Evolutionary conservation across 2,113 vertebrate species (phyloP).

Genomic region (Plestiodon gilberti): DNA sequence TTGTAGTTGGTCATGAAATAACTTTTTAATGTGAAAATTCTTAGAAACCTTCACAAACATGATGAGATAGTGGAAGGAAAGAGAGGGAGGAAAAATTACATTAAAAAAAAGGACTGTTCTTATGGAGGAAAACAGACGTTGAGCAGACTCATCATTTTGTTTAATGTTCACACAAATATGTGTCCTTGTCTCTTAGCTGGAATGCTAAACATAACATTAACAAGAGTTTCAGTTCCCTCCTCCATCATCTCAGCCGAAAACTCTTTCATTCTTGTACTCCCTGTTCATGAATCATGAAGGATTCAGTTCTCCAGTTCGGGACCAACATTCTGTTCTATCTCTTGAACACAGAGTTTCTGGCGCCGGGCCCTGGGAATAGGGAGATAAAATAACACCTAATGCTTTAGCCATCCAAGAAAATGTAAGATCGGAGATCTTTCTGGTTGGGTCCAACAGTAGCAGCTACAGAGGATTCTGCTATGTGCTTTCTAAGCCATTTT

Average conservation of each 20-base stretch:
- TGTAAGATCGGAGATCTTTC: background rate
- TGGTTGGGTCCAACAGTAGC: background rate
- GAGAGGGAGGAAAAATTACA: background rate
- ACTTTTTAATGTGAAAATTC: background rate
- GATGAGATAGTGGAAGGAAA: background rate
- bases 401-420: background rate
- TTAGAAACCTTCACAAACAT: background rate
- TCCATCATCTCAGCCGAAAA: background rate
- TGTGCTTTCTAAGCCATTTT: background rate
- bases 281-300: background rate
- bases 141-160: background rate
- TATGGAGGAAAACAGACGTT: background rate
- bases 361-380: background rate
- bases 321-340: background rate
- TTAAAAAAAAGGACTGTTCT: no score
- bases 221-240: background rate
- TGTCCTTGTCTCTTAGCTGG: conserved; percentile 19
- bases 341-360: background rate
- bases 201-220: background rate
- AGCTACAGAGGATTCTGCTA: background rate
- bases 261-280: background rate
- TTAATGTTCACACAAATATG: conserved; percentile 16
- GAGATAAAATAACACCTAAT: background rate
- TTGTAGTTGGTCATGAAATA: background rate
- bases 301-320: background rate